phyloP scores from a whole-genome alignment of 2,888 invertebrate species.

The Polylopha cassiicola region DNA sequence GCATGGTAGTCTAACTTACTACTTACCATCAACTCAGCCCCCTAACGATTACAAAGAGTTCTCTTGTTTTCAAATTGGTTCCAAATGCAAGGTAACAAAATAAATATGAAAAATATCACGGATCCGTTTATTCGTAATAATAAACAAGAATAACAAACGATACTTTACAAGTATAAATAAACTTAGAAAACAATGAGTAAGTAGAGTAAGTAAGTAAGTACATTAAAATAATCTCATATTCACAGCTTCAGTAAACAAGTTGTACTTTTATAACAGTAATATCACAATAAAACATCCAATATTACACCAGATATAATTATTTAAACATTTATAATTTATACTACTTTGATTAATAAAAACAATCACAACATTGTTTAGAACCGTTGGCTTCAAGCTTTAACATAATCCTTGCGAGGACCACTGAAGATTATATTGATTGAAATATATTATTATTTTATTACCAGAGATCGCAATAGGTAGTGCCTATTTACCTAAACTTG shows the following conservation, averaged over 20 bases:
- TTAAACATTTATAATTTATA: too few relatives aligned
- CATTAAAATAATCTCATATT: conserved; percentile 27
- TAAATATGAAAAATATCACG: conserved; percentile 17
- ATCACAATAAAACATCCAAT: conserved; percentile 38
- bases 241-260: conserved; percentile 33
- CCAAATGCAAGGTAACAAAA: conserved; percentile 1
- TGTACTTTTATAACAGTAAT: conserved; percentile 33
- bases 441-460: too few relatives aligned
- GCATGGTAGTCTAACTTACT: too few relatives aligned
- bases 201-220: too few relatives aligned
- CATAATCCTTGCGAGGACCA: conserved; percentile 3
- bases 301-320: conserved; percentile 26
- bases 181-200: too few relatives aligned
- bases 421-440: too few relatives aligned
- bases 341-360: conserved; percentile 16
- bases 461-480: too few relatives aligned
- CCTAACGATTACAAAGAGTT: too few relatives aligned
- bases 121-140: conserved; percentile 38
- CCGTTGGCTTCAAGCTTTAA: conserved; percentile 15
- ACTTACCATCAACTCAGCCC: too few relatives aligned
- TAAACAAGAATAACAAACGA: conserved; percentile 34
- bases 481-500: too few relatives aligned
- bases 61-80: too few relatives aligned
- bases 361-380: conserved; percentile 13
- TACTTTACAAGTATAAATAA: conserved; percentile 32